Evolutionary conservation across 1,140 invertebrate genomes (phyloP).

Genomic region (Trachelipus rathkii): DNA sequence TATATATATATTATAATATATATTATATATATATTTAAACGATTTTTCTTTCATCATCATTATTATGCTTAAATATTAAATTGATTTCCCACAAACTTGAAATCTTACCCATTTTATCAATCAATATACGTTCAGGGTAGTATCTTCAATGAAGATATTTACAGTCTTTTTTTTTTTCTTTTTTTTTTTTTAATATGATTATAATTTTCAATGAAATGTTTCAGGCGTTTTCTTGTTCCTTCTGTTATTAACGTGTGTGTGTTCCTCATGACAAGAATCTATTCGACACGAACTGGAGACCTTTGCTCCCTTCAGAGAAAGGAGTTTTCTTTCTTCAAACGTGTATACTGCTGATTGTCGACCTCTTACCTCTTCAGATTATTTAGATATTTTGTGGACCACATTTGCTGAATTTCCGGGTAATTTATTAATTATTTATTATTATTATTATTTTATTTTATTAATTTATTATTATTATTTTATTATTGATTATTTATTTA

Average conservation of each 20-base stretch:
- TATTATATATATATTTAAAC: no score
- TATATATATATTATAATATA: no score
- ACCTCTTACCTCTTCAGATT: conserved; percentile 68
- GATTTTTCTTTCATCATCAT: no score
- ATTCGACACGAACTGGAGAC: conserved; percentile 60
- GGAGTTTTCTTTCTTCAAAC: conserved; percentile 45
- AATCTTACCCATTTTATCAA: no score
- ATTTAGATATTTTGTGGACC: conserved; percentile 89
- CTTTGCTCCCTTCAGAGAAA: conserved; percentile 33
- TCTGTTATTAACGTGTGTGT: conserved; percentile 93
- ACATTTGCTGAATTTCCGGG: conserved; percentile 93
- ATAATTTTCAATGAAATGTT: conserved; percentile 39
- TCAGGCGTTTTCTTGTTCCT: conserved; percentile 86
- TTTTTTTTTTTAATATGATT: no score
- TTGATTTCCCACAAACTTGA: no score
- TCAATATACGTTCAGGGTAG: no score
- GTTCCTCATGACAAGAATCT: conserved; percentile 93
- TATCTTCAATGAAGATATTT: no score
- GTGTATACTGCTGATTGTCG: conserved; percentile 70
- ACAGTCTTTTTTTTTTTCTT: no score
- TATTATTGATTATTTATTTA: background rate
- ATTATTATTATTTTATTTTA: background rate
- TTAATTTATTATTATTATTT: background rate
- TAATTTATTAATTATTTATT: conserved; percentile 46
- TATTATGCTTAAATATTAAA: no score